Percentiles rank a stretch among this genome's conserved stretches.
Conservation (phyloP, 2,113 vertebrate genomes). For the Tragulus kanchil region DNA sequence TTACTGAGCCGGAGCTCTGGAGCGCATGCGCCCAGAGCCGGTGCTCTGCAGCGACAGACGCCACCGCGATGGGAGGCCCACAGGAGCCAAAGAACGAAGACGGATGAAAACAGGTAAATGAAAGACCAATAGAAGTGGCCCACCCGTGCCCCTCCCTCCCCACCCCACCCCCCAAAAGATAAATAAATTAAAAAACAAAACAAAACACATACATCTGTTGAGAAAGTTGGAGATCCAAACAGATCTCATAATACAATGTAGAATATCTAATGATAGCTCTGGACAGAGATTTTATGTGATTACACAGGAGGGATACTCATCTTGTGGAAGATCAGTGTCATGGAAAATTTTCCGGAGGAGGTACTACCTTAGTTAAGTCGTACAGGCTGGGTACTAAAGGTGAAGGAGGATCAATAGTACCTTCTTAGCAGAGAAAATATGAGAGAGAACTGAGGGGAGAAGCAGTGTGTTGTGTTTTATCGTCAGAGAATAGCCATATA, state of each 20-base stretch:
- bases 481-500: background rate
- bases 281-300: background rate
- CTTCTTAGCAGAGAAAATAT: background rate
- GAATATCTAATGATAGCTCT: background rate
- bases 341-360: constrained; percentile 25
- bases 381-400: background rate
- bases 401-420: background rate
- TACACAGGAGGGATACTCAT: background rate
- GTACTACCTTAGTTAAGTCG: background rate
- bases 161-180: too few relatives aligned
- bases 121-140: too few relatives aligned
- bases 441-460: background rate
- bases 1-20: too few relatives aligned
- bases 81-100: too few relatives aligned
- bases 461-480: background rate
- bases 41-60: too few relatives aligned
- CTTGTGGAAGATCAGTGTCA: background rate
- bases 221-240: background rate
- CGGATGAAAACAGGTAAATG: too few relatives aligned
- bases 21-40: too few relatives aligned
- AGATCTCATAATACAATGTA: background rate
- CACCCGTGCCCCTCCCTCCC: too few relatives aligned
- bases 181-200: too few relatives aligned
- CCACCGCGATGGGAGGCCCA: too few relatives aligned
- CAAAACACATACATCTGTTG: background rate